Conservation (phyloP, 2,888 invertebrate species). For the Argyra leucocephala region DNA sequence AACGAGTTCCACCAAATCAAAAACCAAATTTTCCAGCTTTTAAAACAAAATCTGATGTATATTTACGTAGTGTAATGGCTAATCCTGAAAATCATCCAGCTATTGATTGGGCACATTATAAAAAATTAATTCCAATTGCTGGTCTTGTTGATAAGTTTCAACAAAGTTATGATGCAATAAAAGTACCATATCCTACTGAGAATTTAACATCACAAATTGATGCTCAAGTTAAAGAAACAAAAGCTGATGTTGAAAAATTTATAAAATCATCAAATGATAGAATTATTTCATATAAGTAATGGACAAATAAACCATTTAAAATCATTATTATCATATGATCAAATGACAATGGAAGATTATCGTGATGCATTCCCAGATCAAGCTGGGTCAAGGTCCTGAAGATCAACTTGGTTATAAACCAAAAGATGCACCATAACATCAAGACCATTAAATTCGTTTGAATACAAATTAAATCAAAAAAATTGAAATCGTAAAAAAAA, state of each 20-base stretch:
- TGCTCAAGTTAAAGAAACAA: slow-evolving; percentile 55
- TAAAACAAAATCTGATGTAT: slow-evolving; percentile 73
- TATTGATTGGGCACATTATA: slow-evolving; percentile 78
- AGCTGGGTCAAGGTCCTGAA: slow-evolving; percentile 62
- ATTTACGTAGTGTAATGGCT: slow-evolving; percentile 64
- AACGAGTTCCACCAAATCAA: slow-evolving; percentile 71
- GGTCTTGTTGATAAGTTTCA: slow-evolving; percentile 83
- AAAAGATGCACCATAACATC: slow-evolving; percentile 33
- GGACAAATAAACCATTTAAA: slow-evolving; percentile 58
- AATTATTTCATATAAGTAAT: slow-evolving; percentile 44
- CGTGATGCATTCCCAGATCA: slow-evolving; percentile 70
- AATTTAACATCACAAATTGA: slow-evolving; percentile 60
- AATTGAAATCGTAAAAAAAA: no score
- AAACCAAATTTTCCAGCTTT: slow-evolving; percentile 60
- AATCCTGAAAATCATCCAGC: slow-evolving; percentile 70
- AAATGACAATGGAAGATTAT: slow-evolving; percentile 89
- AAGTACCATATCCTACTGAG: slow-evolving; percentile 74
- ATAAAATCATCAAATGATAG: slow-evolving; percentile 45
- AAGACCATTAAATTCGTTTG: slow-evolving; percentile 27
- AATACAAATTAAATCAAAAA: no score
- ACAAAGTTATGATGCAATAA: slow-evolving; percentile 69
- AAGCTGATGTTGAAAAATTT: slow-evolving; percentile 54
- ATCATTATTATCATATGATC: slow-evolving; percentile 63
- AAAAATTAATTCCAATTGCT: slow-evolving; percentile 57
- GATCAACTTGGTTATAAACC: slow-evolving; percentile 55